Evolutionary conservation across 2,113 vertebrate genomes (phyloP), one percentile per base, ranked within the genome.

Genomic region (Pagrus major): DNA sequence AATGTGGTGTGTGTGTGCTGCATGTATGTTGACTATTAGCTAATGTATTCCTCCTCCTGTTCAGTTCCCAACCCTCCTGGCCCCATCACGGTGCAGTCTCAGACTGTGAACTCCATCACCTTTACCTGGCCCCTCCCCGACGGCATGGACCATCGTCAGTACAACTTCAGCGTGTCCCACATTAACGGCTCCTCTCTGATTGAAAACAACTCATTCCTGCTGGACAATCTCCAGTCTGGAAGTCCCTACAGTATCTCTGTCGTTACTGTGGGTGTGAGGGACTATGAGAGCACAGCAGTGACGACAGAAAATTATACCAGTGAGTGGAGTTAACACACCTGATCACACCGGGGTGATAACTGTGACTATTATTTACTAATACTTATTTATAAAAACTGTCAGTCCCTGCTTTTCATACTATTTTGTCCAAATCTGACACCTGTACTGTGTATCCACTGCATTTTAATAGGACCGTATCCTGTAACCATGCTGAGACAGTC

Each of bases 11-110:
- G 18, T 27, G 5, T 60, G 54, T 25, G 18, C 29, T 25, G 42
- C 4, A 20, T 59, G n/a, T 59, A 29, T 41, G 66, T 55, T 44
- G 5, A 25, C 16, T n/a, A n/a, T n/a, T n/a, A n/a, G n/a, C 5
- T 18, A 25, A 7, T 1, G 1, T 52, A 5, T 44, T 67, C n/a
- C 6, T 6, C 58, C 11, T 72, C 4, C 25, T 59, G n/a, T 49
- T 68, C 60, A 94, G 93, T 88, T 87, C 92, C 93, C 9, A 93
- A 54, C 52, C 91, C 92, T 60, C 93, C 94, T 25, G 83, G 91
- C 15, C 0, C 29, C 56, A 82, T 94, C 60, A 31, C 0, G 1
- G 85, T 89, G 52, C 27, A 0, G 11, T 79, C 11, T 20, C 80
- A 90, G 74, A 91, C 76, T 2, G 73, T 71, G 21, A 0, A 9